These are phyloP conservation scores for Tetramorium simillimum DNA, from an alignment of 1,140 invertebrate species.

Conservation along the genomic window DNA sequence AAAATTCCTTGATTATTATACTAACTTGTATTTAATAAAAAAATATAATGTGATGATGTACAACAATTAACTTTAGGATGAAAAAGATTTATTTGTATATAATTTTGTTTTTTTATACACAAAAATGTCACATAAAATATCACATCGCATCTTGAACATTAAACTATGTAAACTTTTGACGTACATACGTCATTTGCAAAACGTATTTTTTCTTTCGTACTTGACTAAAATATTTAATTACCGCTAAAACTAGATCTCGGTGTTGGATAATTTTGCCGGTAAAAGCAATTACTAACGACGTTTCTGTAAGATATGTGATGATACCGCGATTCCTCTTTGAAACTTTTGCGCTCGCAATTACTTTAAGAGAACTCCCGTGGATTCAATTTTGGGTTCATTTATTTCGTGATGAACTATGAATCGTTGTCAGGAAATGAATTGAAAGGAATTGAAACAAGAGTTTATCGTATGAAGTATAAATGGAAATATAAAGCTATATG, in stretches of 20 bases:
- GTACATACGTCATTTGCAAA: neutral
- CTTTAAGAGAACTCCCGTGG: neutral
- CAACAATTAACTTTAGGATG: neutral
- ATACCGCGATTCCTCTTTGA: neutral
- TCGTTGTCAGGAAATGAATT: neutral
- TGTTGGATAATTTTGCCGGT: neutral
- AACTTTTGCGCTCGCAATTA: neutral
- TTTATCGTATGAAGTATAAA: neutral
- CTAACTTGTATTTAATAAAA: neutral
- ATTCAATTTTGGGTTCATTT: neutral
- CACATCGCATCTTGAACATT: too few relatives aligned
- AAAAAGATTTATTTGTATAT: neutral
- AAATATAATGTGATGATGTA: neutral
- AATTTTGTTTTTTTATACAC: neutral
- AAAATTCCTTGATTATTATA: neutral
- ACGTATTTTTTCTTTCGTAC: neutral
- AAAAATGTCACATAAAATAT: neutral
- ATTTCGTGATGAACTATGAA: neutral
- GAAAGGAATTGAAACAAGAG: neutral
- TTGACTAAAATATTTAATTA: slow-evolving; percentile 24
- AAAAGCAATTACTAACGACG: neutral
- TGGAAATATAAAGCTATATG: neutral
- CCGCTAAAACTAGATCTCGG: neutral
- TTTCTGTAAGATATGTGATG: slow-evolving; percentile 2
- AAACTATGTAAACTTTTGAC: neutral